Percentiles rank a stretch among this genome's conserved stretches.
Conservation (phyloP, 2,888 invertebrate species). For the Hoplodrina blanda region DNA sequence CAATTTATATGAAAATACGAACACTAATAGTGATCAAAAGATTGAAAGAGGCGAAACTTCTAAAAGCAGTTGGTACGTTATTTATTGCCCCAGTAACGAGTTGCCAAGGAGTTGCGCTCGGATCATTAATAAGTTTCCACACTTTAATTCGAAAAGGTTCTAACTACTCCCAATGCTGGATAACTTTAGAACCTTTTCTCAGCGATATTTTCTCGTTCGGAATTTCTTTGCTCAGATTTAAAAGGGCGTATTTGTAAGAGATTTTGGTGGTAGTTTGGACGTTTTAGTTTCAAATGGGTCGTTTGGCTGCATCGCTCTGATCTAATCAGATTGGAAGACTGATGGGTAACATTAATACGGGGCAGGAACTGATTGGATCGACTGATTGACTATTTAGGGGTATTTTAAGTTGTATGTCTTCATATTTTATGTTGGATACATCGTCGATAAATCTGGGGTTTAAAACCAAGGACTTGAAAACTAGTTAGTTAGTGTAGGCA, state of each 20-base stretch:
- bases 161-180: slow-evolving; percentile 64
- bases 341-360: slow-evolving; percentile 82
- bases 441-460: slow-evolving; percentile 24
- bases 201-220: slow-evolving; percentile 50
- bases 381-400: slow-evolving; percentile 71
- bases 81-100: slow-evolving; percentile 83
- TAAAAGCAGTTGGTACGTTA: slow-evolving; percentile 76
- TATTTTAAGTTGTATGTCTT: slow-evolving; percentile 49
- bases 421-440: slow-evolving; percentile 31
- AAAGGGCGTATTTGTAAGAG: slow-evolving; percentile 68
- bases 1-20: slow-evolving; percentile 62
- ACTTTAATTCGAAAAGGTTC: slow-evolving; percentile 69
- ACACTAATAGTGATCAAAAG: slow-evolving; percentile 70
- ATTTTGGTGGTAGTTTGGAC: slow-evolving; percentile 59
- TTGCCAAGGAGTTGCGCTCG: slow-evolving; percentile 78
- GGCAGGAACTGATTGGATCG: slow-evolving; percentile 79
- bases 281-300: slow-evolving; percentile 55
- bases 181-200: slow-evolving; percentile 67
- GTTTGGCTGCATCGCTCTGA: slow-evolving; percentile 72
- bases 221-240: slow-evolving; percentile 47
- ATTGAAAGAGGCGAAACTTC: slow-evolving; percentile 74
- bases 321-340: slow-evolving; percentile 82
- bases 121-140: slow-evolving; percentile 82
- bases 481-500: no score
- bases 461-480: background rate